Base-by-base conservation (phyloP, 2,888 invertebrate genomes). In the Congeria kusceri region DNA sequence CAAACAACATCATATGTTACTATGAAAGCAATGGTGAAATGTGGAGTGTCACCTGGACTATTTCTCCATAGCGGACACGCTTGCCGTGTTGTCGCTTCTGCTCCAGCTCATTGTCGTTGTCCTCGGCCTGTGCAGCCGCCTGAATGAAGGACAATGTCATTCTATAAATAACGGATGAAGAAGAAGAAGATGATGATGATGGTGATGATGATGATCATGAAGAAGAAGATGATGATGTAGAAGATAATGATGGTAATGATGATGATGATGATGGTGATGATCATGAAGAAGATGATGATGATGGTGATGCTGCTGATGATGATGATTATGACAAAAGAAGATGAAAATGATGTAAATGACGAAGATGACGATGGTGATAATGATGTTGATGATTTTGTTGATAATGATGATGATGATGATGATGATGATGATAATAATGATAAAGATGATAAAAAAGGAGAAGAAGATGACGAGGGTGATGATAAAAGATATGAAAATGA, bases 21-120 rank as follows among this genome's bases (percentile, higher is more conserved):
- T n/a, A n/a, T n/a, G n/a, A n/a, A n/a, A n/a, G 15, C 39, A 39
- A 3, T 39, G 39, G 39, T 39, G 47, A 49, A 7, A 27, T 58
- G 29, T 29, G 3, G 1, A 15, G 18, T 39, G 28, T 63, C 83
- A 93, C 93, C 92, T 93, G 93, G n/a, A 93, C 91, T 29, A 92
- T 87, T 73, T 93, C 93, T n/a, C 93, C 93, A 84, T 93, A 93
- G 44, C 92, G 85, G 4, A 93, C 92, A 27, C 92, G 82, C 83
- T 93, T 93, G n/a, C 93, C 93, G 71, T 92, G 92, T 75, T 93
- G 93, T 47, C 93, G 85, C 56, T 89, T 87, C 85, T 94, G 93
- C 83, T 93, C 93, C 4, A 92, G 87, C 61, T 91, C 87, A 77
- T 93, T 93, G 87, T 93, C 93, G 57, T 92, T 92, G 78, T 92